Evolutionary conservation across 1,140 invertebrate genomes (phyloP).

Genomic region (Cydia splendana): DNA sequence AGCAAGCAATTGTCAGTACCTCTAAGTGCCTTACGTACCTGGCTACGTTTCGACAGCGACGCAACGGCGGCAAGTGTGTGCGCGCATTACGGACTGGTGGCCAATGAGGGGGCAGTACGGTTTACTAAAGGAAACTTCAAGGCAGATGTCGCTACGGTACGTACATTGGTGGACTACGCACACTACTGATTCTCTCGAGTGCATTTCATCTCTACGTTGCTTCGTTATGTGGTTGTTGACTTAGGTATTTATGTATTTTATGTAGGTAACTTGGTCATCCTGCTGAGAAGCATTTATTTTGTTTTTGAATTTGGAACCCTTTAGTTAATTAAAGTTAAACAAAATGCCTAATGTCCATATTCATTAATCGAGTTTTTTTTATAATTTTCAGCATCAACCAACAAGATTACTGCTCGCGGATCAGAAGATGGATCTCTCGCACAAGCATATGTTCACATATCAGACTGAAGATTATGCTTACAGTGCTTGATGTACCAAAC

Average conservation of each 20-base stretch:
- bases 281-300: no score
- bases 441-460: not conserved
- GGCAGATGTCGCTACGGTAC: constrained; percentile 43
- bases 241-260: no score
- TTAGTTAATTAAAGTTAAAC: no score
- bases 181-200: not conserved
- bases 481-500: not conserved
- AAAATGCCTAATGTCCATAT: no score
- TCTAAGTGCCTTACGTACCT: constrained; percentile 47
- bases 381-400: not conserved
- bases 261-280: no score
- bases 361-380: not conserved
- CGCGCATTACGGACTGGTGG: constrained; percentile 56
- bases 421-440: constrained; percentile 14
- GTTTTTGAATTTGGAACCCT: no score
- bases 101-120: constrained; percentile 41
- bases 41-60: constrained; percentile 56
- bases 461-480: not conserved
- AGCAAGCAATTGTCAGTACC: constrained; percentile 79
- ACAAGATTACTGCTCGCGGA: not conserved
- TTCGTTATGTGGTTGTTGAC: no score
- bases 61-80: constrained; percentile 49
- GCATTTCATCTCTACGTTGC: no score
- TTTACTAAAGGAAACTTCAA: constrained; percentile 63
- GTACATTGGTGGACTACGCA: not conserved